Evolutionary conservation across 1,140 invertebrate species (phyloP).

Genomic region (Hylaeus anthracinus): DNA sequence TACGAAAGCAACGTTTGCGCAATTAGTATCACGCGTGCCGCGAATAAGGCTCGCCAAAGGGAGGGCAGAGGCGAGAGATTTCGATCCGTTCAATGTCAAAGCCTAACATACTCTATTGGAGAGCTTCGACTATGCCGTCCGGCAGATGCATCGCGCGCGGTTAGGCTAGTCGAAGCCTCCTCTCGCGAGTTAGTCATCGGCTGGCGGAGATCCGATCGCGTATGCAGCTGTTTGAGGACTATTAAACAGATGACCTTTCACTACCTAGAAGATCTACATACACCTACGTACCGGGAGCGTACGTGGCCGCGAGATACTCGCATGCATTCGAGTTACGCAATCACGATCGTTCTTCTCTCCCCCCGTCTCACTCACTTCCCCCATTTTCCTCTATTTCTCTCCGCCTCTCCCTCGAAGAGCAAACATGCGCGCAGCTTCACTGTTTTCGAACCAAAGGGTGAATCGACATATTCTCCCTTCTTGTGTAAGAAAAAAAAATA

Average conservation of each 20-base stretch:
- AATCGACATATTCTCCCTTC: background rate
- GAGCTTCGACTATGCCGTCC: constrained; percentile 55
- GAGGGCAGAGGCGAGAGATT: constrained; percentile 30
- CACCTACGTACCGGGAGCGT: constrained; percentile 41
- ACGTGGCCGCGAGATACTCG: constrained; percentile 37
- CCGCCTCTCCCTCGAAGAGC: background rate
- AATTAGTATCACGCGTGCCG: background rate
- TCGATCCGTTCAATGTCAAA: constrained; percentile 63
- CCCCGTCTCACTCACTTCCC: constrained; percentile 36
- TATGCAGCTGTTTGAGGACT: constrained; percentile 51
- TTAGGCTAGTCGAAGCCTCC: constrained; percentile 7
- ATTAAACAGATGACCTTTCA: constrained; percentile 66
- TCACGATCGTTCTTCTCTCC: constrained; percentile 40
- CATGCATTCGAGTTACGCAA: constrained; percentile 59
- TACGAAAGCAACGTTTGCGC: background rate
- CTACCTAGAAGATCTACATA: constrained; percentile 64
- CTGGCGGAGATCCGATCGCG: constrained; percentile 52
- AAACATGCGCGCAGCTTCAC: constrained; percentile 7
- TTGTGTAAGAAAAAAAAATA: no score
- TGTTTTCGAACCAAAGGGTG: constrained; percentile 41
- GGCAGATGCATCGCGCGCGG: constrained; percentile 43
- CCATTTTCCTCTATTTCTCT: constrained; percentile 24
- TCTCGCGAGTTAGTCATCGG: constrained; percentile 56
- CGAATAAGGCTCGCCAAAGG: no score
- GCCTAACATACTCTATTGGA: constrained; percentile 25